Evolutionary conservation across 2,888 invertebrate genomes (phyloP).

Genomic region (Polymixis flavicincta): DNA sequence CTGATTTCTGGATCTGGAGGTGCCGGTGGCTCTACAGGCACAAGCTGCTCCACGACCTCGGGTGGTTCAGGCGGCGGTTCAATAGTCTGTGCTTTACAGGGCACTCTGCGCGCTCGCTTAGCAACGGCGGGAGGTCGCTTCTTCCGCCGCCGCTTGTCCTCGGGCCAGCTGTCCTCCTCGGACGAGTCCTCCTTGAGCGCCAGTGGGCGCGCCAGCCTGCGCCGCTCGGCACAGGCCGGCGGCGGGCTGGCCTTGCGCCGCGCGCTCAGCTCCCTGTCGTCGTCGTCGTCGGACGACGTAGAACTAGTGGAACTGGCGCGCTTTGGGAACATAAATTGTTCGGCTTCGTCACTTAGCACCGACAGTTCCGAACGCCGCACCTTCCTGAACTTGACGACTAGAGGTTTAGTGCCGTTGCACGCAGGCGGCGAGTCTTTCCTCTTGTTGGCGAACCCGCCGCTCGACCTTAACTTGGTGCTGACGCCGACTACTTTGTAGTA

Average conservation of each 20-base stretch:
- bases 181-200: constrained; percentile 88
- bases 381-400: constrained; percentile 94
- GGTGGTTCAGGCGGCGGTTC: constrained; percentile 62
- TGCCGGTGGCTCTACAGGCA: constrained; percentile 55
- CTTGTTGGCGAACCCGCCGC: constrained; percentile 83
- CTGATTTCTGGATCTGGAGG: constrained; percentile 69
- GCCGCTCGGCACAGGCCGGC: constrained; percentile 78
- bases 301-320: constrained; percentile 91
- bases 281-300: constrained; percentile 89
- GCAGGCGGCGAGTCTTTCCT: constrained; percentile 84
- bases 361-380: constrained; percentile 94
- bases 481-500: constrained; percentile 94
- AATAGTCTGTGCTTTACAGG: constrained; percentile 50
- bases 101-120: constrained; percentile 71
- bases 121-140: constrained; percentile 72
- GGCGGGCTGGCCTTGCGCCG: constrained; percentile 82
- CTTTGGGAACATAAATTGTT: constrained; percentile 96
- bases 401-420: constrained; percentile 89
- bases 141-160: constrained; percentile 79
- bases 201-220: constrained; percentile 82
- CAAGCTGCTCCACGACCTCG: constrained; percentile 62
- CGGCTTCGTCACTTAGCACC: constrained; percentile 95
- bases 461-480: constrained; percentile 92
- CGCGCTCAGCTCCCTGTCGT: constrained; percentile 84
- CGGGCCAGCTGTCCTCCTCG: constrained; percentile 86